Conservation (phyloP, 2,797 vertebrate genomes). For the Staurois parvus region DNA sequence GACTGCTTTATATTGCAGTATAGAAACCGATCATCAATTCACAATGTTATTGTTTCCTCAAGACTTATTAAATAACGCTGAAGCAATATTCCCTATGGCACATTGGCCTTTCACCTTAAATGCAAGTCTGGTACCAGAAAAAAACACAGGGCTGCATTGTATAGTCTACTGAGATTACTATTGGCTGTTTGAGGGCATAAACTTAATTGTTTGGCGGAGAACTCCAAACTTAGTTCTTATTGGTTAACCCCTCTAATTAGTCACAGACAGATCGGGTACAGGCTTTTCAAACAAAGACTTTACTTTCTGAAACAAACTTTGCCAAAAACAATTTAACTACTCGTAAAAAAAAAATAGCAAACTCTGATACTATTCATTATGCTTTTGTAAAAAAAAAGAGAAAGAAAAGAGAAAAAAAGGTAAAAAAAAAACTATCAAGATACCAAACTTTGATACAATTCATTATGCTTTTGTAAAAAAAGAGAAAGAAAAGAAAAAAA, state of each 20-base stretch:
- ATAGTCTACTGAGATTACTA: not conserved
- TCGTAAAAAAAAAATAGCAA: not conserved
- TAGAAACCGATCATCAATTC: not conserved
- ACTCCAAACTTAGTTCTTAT: conserved; percentile 1
- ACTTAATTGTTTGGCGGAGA: conserved; percentile 1
- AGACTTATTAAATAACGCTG: conserved; percentile 35
- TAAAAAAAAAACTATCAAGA: no score
- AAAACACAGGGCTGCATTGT: conserved; percentile 47
- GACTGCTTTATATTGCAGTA: not conserved
- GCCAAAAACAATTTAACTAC: not conserved
- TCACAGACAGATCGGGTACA: not conserved
- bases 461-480: no score
- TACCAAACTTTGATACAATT: no score
- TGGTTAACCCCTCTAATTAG: conserved; percentile 27
- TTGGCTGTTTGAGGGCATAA: not conserved
- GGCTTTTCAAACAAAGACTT: conserved; percentile 5
- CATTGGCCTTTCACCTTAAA: conserved; percentile 25
- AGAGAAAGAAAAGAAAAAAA: not conserved
- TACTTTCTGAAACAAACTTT: not conserved
- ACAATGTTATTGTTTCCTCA: conserved; percentile 32
- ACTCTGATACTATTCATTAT: no score
- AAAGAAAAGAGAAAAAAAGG: not conserved
- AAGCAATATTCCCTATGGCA: conserved; percentile 37
- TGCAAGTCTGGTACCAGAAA: conserved; percentile 22
- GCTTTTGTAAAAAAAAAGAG: no score